Conservation (phyloP, 2,113 vertebrate genomes). For the Tenrec ecaudatus region DNA sequence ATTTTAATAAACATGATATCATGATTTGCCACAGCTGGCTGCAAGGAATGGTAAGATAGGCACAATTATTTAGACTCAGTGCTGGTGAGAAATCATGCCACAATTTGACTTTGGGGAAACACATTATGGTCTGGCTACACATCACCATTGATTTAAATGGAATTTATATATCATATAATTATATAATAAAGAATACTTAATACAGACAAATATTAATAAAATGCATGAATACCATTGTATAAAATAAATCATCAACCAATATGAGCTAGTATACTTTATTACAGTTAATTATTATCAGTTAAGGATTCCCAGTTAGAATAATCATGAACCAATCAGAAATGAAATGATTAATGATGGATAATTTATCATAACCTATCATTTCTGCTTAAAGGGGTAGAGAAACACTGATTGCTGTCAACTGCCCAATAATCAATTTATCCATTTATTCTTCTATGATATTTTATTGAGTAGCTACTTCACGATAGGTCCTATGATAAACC, state of each 20-base stretch:
- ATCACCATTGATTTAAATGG: not conserved
- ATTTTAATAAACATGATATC: slow-evolving; percentile 99
- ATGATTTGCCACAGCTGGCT: slow-evolving; percentile 96
- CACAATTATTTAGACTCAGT: not conserved
- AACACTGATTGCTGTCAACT: not conserved
- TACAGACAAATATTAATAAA: not conserved
- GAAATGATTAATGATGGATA: not conserved
- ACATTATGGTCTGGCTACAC: not conserved
- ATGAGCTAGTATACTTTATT: not conserved
- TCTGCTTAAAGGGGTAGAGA: not conserved
- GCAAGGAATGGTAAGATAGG: slow-evolving; percentile 68
- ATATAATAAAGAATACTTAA: not conserved
- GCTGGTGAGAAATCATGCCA: not conserved
- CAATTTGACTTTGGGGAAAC: not conserved
- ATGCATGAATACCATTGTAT: not conserved
- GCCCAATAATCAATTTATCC: not conserved
- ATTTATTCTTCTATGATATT: not conserved
- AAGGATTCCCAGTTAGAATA: not conserved
- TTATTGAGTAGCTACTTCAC: not conserved
- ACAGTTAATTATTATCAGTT: not conserved
- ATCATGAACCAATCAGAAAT: not conserved
- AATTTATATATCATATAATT: too few relatives aligned
- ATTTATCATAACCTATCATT: not conserved
- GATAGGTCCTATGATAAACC: not conserved
- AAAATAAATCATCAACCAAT: not conserved